Evolutionary conservation across 2,888 invertebrate species (phyloP).

Genomic region (Nymphalis c-album): DNA sequence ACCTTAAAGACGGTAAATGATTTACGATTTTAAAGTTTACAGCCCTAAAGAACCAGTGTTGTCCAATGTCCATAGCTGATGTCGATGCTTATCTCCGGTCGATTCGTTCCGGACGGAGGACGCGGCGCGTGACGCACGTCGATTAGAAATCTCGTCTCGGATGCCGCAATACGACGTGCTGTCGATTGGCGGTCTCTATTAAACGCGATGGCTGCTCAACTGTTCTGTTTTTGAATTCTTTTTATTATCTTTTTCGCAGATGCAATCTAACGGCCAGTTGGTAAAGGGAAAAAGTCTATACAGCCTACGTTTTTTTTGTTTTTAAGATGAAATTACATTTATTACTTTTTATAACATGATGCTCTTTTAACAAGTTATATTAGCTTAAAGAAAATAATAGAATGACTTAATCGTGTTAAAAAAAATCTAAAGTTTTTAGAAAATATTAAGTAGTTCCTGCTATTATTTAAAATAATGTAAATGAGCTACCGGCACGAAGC

Average conservation of each 20-base stretch:
- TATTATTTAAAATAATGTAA: slow-evolving; percentile 37
- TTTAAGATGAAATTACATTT: neutral
- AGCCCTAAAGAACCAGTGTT: slow-evolving; percentile 42
- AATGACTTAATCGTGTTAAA: neutral
- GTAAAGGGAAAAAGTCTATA: slow-evolving; percentile 25
- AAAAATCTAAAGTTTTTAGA: neutral
- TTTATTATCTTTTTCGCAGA: slow-evolving; percentile 36
- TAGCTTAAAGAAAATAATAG: neutral
- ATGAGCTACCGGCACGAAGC: slow-evolving; percentile 38
- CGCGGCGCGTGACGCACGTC: slow-evolving; percentile 65
- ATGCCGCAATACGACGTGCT: slow-evolving; percentile 52
- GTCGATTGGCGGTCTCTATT: slow-evolving; percentile 54
- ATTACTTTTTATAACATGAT: slow-evolving; percentile 9
- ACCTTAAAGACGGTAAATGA: neutral
- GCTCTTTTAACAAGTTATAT: neutral
- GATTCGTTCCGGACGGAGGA: slow-evolving; percentile 63
- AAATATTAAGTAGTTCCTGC: slow-evolving; percentile 8
- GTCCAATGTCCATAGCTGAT: slow-evolving; percentile 48
- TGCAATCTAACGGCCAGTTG: slow-evolving; percentile 37
- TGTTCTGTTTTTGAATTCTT: slow-evolving; percentile 40
- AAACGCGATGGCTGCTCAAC: slow-evolving; percentile 46
- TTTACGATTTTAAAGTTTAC: slow-evolving; percentile 23
- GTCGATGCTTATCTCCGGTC: slow-evolving; percentile 64
- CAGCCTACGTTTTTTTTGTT: neutral
- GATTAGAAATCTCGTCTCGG: slow-evolving; percentile 69